A percentile compares a stretch with the other conserved stretches of the same genome.
phyloP scores from a whole-genome alignment of 2,113 vertebrate species.

The Salvator merianae region DNA sequence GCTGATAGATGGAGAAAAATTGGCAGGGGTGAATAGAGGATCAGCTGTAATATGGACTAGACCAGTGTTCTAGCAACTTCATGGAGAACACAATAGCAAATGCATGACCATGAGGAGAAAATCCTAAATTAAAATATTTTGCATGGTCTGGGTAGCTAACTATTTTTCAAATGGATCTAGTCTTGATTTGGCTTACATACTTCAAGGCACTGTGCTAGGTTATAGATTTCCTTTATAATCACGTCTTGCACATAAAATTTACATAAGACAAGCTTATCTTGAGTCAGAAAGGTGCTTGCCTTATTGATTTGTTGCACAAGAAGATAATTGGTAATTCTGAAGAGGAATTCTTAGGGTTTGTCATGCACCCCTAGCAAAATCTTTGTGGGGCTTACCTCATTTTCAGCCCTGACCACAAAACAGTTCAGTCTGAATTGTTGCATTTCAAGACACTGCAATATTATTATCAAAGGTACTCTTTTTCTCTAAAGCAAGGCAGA shows the following conservation, averaged over 20 bases:
- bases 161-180: slow-evolving; percentile 12
- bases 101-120: not conserved
- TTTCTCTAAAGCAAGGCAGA: not conserved
- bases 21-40: slow-evolving; percentile 11
- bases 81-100: slow-evolving; percentile 1
- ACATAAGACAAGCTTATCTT: not conserved
- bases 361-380: not conserved
- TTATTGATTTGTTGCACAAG: slow-evolving; percentile 15
- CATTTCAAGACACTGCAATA: not conserved
- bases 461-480: not conserved
- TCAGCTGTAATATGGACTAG: slow-evolving; percentile 31
- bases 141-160: not conserved
- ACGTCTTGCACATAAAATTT: slow-evolving; percentile 9
- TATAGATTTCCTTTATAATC: slow-evolving; percentile 23
- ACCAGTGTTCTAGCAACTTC: slow-evolving; percentile 22
- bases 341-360: not conserved
- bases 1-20: slow-evolving; percentile 25
- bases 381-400: not conserved
- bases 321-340: not conserved
- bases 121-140: not conserved
- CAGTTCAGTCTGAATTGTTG: not conserved
- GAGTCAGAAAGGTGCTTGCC: not conserved
- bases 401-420: not conserved
- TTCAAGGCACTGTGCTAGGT: not conserved
- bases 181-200: not conserved